phyloP scores from a whole-genome alignment of 2,113 vertebrate species.

The Cyprinodon variegatus region DNA sequence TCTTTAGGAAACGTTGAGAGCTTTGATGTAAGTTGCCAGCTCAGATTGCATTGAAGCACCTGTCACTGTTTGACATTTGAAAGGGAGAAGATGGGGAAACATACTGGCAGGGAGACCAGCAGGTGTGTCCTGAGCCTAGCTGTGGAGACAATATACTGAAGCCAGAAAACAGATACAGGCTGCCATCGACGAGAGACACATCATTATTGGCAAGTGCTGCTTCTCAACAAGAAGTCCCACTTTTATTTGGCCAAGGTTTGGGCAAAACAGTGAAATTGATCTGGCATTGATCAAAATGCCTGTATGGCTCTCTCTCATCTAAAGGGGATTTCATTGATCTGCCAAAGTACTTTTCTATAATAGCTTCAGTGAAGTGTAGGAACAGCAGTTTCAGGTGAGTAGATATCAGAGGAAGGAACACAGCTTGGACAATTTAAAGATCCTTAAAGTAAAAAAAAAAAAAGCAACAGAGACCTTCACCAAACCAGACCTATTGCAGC shows the following conservation, averaged over 20 bases:
- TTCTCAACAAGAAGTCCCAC: constrained; percentile 47
- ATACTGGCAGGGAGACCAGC: constrained; percentile 40
- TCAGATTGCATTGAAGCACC: constrained; percentile 69
- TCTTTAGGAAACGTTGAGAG: constrained; percentile 66
- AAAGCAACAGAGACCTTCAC: not conserved
- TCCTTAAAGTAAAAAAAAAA: constrained; percentile 55
- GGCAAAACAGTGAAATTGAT: constrained; percentile 66
- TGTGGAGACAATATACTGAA: constrained; percentile 52
- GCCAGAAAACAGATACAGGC: constrained; percentile 38
- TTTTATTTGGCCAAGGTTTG: constrained; percentile 64
- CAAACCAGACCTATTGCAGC: constrained; percentile 10
- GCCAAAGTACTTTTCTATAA: constrained; percentile 66
- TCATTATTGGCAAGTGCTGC: constrained; percentile 45
- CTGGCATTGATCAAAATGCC: constrained; percentile 64
- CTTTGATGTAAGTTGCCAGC: constrained; percentile 74
- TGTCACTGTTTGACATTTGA: constrained; percentile 66
- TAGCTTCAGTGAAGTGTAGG: constrained; percentile 68
- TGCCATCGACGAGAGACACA: constrained; percentile 36
- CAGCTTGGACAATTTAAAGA: constrained; percentile 66
- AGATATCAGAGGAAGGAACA: constrained; percentile 64
- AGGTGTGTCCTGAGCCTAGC: constrained; percentile 59
- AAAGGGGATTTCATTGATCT: constrained; percentile 74
- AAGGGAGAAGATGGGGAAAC: constrained; percentile 46
- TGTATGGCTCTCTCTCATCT: constrained; percentile 59
- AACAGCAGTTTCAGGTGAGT: constrained; percentile 65